phyloP scores from a whole-genome alignment of 1,140 invertebrate species.

The Trichonephila clavata region DNA sequence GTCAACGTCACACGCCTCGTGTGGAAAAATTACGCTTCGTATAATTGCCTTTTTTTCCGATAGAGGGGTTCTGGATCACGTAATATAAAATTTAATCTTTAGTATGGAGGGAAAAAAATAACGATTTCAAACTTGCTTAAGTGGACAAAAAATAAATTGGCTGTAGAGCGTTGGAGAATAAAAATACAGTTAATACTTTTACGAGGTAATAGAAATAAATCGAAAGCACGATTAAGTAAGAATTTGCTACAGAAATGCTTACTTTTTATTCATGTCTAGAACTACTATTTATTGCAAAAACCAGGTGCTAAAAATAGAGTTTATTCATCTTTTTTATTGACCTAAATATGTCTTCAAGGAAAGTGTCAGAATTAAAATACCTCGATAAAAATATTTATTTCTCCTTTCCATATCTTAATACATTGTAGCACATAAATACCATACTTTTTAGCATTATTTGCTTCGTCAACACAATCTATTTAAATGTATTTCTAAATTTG shows the following conservation, averaged over 20 bases:
- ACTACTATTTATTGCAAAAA: no score
- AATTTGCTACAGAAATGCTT: not conserved
- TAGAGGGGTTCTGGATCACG: not conserved
- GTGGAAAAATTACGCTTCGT: conserved; percentile 29
- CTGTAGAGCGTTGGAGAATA: not conserved
- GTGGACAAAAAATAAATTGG: not conserved
- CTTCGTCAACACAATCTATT: no score
- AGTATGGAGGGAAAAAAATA: not conserved
- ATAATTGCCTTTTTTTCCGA: conserved; percentile 33
- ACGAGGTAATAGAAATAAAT: not conserved
- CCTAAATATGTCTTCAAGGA: no score
- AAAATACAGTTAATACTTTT: conserved; percentile 13
- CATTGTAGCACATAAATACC: no score
- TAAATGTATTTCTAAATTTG: no score
- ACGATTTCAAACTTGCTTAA: not conserved
- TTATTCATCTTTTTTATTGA: no score
- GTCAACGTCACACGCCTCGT: not conserved
- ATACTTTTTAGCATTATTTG: no score
- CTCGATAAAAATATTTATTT: no score
- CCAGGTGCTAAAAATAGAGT: no score
- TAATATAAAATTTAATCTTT: conserved; percentile 16
- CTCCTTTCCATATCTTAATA: no score
- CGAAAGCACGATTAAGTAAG: not conserved
- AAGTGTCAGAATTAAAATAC: no score
- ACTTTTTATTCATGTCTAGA: not conserved